Evolutionary conservation across 2,888 invertebrate genomes (phyloP).

Genomic region (Drosophila affinis): DNA sequence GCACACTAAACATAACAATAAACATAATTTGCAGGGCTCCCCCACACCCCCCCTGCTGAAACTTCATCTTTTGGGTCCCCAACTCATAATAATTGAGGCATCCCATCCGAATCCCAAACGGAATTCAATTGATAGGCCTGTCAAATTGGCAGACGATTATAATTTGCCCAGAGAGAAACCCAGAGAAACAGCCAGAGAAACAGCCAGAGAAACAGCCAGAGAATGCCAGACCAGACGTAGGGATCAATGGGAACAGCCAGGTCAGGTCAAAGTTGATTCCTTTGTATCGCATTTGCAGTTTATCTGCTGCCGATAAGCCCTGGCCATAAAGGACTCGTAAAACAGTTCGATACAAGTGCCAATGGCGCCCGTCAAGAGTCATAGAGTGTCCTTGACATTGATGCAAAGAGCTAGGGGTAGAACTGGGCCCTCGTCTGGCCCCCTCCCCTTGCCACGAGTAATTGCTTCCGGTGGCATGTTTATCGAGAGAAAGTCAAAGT

Average conservation of each 20-base stretch:
- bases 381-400: slow-evolving; percentile 53
- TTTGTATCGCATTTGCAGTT: slow-evolving; percentile 50
- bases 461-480: slow-evolving; percentile 56
- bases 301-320: slow-evolving; percentile 16
- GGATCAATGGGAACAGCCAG: slow-evolving; percentile 24
- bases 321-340: slow-evolving; percentile 34
- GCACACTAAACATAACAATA: slow-evolving; percentile 58
- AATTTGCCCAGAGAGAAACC: no score
- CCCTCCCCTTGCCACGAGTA: slow-evolving; percentile 35
- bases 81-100: slow-evolving; percentile 30
- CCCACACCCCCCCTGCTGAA: slow-evolving; percentile 2
- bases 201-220: slow-evolving; percentile 5
- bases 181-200: slow-evolving; percentile 11
- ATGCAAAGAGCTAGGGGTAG: neutral
- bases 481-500: slow-evolving; percentile 37
- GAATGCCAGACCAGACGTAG: slow-evolving; percentile 8
- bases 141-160: slow-evolving; percentile 68
- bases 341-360: slow-evolving; percentile 47
- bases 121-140: slow-evolving; percentile 71
- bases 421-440: slow-evolving; percentile 20
- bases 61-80: slow-evolving; percentile 29
- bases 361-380: slow-evolving; percentile 38
- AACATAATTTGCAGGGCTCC: slow-evolving; percentile 54
- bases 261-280: slow-evolving; percentile 52
- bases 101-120: slow-evolving; percentile 27